Conservation (phyloP, 1,140 invertebrate species). For the Hyposmocoma kahamanoa region DNA sequence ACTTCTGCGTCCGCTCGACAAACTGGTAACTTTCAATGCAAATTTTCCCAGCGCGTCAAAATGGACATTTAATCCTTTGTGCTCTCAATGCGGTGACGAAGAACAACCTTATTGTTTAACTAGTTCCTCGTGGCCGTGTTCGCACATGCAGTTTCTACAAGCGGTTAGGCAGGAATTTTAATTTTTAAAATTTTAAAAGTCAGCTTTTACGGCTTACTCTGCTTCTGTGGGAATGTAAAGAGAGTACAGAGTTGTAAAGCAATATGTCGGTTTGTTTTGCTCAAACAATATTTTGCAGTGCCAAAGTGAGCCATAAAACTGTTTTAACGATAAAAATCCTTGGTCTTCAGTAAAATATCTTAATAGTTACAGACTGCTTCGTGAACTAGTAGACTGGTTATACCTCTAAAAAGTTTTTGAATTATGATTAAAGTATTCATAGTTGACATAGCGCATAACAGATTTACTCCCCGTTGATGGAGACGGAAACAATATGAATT, state of each 20-base stretch:
- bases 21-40: no score
- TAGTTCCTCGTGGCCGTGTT: constrained; percentile 12
- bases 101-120: no score
- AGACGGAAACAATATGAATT: constrained; percentile 35
- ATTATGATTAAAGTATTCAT: constrained; percentile 44
- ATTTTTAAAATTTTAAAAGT: constrained; percentile 12
- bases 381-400: constrained; percentile 67
- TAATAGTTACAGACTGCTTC: constrained; percentile 65
- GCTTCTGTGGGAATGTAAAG: constrained; percentile 43
- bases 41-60: no score
- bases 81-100: no score
- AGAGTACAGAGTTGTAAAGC: constrained; percentile 20
- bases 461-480: constrained; percentile 42
- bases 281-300: constrained; percentile 61
- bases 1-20: constrained; percentile 20
- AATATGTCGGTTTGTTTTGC: constrained; percentile 48
- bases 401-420: constrained; percentile 58
- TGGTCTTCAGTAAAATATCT: constrained; percentile 59
- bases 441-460: constrained; percentile 44
- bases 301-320: constrained; percentile 69
- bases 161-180: neutral
- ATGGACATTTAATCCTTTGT: no score
- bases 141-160: neutral
- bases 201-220: constrained; percentile 69
- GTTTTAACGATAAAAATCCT: constrained; percentile 41